These are phyloP conservation scores for Metacarcinus magister DNA, from an alignment of 2,888 invertebrate genomes.

Conservation along the genomic window DNA sequence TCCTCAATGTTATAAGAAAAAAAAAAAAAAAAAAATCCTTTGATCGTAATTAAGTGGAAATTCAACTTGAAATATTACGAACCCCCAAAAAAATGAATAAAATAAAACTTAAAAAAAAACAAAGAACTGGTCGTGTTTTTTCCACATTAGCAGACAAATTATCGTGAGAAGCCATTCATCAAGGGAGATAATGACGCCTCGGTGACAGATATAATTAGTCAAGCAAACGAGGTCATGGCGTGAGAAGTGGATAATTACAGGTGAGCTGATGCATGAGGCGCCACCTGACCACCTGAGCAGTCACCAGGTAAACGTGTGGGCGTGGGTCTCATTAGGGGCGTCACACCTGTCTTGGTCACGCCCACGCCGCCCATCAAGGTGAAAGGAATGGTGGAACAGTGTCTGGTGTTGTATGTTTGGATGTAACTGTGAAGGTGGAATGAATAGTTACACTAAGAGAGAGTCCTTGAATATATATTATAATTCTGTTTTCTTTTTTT, in stretches of 20 bases:
- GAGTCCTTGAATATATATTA: not conserved
- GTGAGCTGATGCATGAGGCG: not conserved
- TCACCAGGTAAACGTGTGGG: not conserved
- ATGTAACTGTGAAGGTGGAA: not conserved
- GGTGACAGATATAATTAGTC: not conserved
- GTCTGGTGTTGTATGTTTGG: not conserved
- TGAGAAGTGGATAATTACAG: not conserved
- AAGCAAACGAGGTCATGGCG: not conserved
- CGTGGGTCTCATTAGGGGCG: not conserved
- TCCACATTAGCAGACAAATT: not conserved
- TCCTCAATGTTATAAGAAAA: not conserved
- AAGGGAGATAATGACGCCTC: not conserved
- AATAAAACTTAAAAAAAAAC: not conserved
- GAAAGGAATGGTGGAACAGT: not conserved
- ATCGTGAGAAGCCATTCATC: not conserved
- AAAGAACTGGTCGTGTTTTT: slow-evolving; percentile 7
- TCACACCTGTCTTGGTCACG: not conserved
- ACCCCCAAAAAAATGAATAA: not conserved
- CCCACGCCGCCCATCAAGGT: not conserved
- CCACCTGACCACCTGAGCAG: not conserved
- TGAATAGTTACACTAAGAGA: not conserved
- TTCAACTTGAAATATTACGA: not conserved
- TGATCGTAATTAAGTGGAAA: not conserved
- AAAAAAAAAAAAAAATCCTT: not conserved
- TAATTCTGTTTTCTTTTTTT: not conserved